Base-by-base conservation (phyloP, 2,113 vertebrate species). In the Corydoras maculifer region DNA sequence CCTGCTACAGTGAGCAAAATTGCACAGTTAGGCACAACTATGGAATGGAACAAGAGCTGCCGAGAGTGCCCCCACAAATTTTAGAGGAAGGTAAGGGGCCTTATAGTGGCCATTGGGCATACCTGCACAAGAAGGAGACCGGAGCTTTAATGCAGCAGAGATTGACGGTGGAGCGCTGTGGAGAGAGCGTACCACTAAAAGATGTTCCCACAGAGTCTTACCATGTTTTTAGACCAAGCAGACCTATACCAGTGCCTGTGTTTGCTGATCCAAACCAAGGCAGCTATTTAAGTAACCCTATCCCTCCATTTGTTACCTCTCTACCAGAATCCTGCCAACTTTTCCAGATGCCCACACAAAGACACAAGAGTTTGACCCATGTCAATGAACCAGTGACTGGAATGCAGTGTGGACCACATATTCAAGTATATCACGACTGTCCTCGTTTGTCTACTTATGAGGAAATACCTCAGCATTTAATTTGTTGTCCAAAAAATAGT, bases 41-140 rank as follows among this genome's bases (percentile, higher is more conserved):
- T 3, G 70, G 80, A 0, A 63, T 88, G 70, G 89, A 89, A 0
- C 58, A 80, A 0, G 81, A 62, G 13, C 70, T 65, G 0, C 87
- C 86, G 0, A 86, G 82, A 66, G 62, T 86, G 58, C 82, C 80
- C 0, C 89, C 83, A 76, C 68, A 70, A 18, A 62, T 83, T 0
- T 83, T 84, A 69, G 88, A 93, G 13, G 79, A 79, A 0, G 90
- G 89, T 5, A 91, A 90, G 93, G 76, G 81, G 70, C 49, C 81
- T 1, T 77, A 78, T 18, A 84, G 88, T 9, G 5, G 76, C n/a
- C 67, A 86, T 15, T 77, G 81, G 51, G 57, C 79, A 0, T 66
- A 77, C 32, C 13, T 84, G 32, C 84, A 82, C 71, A 82, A 71
- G 80, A 85, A 83, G 75, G 75, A 76, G 3, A 74, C 74, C 2